Conservation (phyloP, 2,113 vertebrate species). For the Ailuropoda melanoleuca region DNA sequence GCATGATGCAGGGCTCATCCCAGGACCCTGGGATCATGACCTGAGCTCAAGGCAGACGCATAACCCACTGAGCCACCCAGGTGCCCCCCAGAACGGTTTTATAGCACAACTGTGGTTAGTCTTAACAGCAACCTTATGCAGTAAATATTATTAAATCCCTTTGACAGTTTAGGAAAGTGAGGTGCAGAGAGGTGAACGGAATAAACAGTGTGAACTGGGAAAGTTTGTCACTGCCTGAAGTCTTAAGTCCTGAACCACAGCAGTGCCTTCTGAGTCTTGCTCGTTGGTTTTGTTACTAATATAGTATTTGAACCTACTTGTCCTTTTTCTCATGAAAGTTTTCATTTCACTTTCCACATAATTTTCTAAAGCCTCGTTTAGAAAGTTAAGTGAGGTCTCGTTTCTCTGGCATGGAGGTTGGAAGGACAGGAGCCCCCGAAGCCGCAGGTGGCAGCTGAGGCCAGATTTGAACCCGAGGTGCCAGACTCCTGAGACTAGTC, state of each 20-base stretch:
- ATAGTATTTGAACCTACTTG: not conserved
- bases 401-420: not conserved
- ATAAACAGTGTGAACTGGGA: not conserved
- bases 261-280: no score
- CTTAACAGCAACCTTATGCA: not conserved
- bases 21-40: not conserved
- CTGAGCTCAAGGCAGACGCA: no score
- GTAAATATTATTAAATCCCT: slow-evolving; percentile 23
- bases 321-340: not conserved
- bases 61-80: not conserved
- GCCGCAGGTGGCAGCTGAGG: rapidly evolving
- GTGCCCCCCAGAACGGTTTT: not conserved
- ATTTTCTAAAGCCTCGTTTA: not conserved
- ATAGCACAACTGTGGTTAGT: not conserved
- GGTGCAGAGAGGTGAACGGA: not conserved
- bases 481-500: not conserved
- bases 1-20: not conserved
- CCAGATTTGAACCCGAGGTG: not conserved
- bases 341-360: not conserved
- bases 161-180: slow-evolving; percentile 2
- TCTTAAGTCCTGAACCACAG: not conserved
- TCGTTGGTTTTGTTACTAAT: not conserved
- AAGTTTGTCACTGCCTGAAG: not conserved
- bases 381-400: not conserved
- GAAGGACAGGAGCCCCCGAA: not conserved